Percentiles rank a stretch among this genome's conserved stretches.
phyloP scores from a whole-genome alignment of 2,888 invertebrate species.

The Chamaedrilus cognettii region DNA sequence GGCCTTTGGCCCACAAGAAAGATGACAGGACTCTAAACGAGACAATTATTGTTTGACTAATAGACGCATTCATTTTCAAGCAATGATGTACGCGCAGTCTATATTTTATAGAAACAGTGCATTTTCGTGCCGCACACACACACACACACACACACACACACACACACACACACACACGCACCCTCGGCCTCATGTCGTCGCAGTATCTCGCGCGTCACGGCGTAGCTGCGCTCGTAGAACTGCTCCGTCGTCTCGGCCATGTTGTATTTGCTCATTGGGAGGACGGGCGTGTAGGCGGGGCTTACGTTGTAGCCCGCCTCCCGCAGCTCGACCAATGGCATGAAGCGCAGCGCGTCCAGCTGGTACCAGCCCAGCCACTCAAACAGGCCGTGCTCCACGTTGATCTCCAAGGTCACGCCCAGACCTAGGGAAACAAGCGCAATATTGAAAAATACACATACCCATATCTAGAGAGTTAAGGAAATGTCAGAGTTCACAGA shows the following conservation, averaged over 20 bases:
- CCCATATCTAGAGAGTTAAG: too few species aligned
- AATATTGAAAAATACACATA: too few species aligned
- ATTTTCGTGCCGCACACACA: too few species aligned
- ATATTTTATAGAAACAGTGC: too few species aligned
- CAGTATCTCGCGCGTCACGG: constrained; percentile 66
- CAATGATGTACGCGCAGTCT: too few species aligned
- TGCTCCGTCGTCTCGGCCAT: constrained; percentile 68
- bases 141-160: not conserved
- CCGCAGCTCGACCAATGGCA: constrained; percentile 68
- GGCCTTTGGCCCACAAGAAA: too few species aligned
- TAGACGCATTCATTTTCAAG: too few species aligned
- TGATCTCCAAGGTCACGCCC: constrained; percentile 41
- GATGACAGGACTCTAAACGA: too few species aligned
- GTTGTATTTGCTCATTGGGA: constrained; percentile 47
- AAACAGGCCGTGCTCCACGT: constrained; percentile 86
- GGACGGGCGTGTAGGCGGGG: constrained; percentile 68
- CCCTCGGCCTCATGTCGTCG: constrained; percentile 62
- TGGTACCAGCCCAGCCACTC: constrained; percentile 91
- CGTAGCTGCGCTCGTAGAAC: constrained; percentile 69
- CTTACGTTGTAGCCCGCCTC: constrained; percentile 78
- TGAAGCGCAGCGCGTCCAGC: constrained; percentile 48
- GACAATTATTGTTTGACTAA: too few species aligned
- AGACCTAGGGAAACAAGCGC: constrained; percentile 65
- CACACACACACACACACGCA: constrained; percentile 34
- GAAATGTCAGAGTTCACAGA: too few species aligned